Evolutionary conservation across 2,113 vertebrate genomes (phyloP).

Genomic region (Psilopogon haemacephalus): DNA sequence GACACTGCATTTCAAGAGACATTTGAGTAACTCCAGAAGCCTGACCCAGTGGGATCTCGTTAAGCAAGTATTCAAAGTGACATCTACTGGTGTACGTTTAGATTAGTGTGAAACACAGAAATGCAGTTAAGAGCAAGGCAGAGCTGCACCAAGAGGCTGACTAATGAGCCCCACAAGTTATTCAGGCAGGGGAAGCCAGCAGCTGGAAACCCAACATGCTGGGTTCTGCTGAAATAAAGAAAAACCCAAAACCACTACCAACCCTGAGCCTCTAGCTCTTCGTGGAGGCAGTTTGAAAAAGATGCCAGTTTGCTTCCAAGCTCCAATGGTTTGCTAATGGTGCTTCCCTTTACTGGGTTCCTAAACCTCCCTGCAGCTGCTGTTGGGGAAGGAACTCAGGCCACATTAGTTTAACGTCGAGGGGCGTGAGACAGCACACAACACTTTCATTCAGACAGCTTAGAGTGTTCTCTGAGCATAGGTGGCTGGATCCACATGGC

Average conservation of each 20-base stretch:
- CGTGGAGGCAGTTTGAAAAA: not conserved
- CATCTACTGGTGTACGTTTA: constrained; percentile 9
- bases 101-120: not conserved
- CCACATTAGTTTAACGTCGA: not conserved
- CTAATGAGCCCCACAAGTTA: not conserved
- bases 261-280: not conserved
- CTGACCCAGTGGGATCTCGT: not conserved
- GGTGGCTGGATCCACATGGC: not conserved
- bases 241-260: no score
- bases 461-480: not conserved
- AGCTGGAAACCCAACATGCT: not conserved
- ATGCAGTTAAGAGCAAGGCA: not conserved
- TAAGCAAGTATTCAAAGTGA: constrained; percentile 39
- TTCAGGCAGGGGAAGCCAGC: not conserved
- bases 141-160: not conserved
- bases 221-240: not conserved
- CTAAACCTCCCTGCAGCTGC: not conserved
- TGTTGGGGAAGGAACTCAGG: not conserved
- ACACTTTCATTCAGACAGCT: not conserved
- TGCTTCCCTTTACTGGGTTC: not conserved
- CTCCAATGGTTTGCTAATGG: not conserved
- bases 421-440: not conserved
- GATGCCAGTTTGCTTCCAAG: not conserved
- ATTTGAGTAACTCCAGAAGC: not conserved
- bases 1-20: not conserved